Conservation (phyloP, 2,113 vertebrate genomes). For the Ranitomeya imitator region DNA sequence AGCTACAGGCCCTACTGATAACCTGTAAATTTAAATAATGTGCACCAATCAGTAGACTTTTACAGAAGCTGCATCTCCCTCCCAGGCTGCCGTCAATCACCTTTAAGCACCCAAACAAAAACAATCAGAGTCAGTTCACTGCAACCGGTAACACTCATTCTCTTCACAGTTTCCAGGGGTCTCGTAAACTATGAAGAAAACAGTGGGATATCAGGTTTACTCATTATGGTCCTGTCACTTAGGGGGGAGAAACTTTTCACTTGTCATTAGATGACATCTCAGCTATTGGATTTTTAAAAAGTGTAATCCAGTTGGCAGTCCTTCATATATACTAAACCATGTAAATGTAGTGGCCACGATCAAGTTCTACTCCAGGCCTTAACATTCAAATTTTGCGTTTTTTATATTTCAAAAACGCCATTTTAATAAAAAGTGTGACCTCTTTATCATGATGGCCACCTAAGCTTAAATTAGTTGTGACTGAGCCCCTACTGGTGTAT, state of each 20-base stretch:
- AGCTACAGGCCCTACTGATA: conserved; percentile 73
- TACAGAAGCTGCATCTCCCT: conserved; percentile 48
- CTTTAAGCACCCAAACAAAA: conserved; percentile 44
- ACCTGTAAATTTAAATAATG: conserved; percentile 73
- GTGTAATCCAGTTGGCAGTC: not conserved
- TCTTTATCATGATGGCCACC: too few species aligned
- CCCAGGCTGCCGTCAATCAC: conserved; percentile 61
- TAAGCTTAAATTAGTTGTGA: too few species aligned
- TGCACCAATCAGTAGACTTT: conserved; percentile 66
- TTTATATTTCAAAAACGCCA: not conserved
- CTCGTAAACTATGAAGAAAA: conserved; percentile 34
- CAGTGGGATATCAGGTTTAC: conserved; percentile 25
- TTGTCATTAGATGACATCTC: not conserved
- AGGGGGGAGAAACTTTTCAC: not conserved
- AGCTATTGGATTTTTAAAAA: not conserved
- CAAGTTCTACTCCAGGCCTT: not conserved
- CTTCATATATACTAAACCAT: not conserved
- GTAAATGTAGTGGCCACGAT: conserved; percentile 11
- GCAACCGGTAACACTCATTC: not conserved
- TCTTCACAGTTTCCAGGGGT: conserved; percentile 38
- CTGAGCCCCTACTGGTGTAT: too few species aligned
- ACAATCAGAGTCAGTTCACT: not conserved
- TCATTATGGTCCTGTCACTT: not conserved
- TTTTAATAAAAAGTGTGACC: too few species aligned
- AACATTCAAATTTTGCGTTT: not conserved